A percentile compares a stretch with the other conserved stretches of the same genome.
These are phyloP conservation scores for Coracias cyanogaster DNA, from an alignment of 2,797 vertebrate genomes.

Conservation along the genomic window DNA sequence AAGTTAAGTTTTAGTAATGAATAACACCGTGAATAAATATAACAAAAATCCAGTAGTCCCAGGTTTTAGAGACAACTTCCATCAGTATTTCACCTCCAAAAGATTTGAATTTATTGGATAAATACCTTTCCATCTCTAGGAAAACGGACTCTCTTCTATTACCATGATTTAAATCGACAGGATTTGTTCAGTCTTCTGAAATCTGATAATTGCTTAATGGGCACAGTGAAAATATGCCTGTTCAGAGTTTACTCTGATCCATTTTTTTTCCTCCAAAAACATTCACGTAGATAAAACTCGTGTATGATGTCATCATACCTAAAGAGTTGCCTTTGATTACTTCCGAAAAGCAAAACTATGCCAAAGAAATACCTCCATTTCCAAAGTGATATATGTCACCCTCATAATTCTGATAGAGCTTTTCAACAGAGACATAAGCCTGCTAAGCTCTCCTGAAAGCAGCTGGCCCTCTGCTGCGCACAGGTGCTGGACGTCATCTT, in stretches of 20 bases:
- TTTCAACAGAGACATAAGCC: background rate
- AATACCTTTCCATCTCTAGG: background rate
- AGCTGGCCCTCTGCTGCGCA: background rate
- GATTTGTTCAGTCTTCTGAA: background rate
- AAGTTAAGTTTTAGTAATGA: background rate
- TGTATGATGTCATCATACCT: background rate
- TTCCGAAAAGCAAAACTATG: background rate
- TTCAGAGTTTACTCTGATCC: background rate
- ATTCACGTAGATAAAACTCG: background rate
- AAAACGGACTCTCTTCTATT: background rate
- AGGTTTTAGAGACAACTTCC: background rate
- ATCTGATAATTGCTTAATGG: background rate
- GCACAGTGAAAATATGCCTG: background rate
- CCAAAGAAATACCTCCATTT: background rate
- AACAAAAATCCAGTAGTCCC: background rate
- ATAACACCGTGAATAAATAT: background rate
- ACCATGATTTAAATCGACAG: background rate
- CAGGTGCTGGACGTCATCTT: background rate
- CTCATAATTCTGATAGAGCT: background rate
- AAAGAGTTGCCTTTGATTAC: background rate
- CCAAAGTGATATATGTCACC: background rate
- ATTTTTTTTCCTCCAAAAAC: background rate
- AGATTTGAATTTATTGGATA: background rate
- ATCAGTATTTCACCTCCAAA: background rate
- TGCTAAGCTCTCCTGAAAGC: background rate